phyloP scores from a whole-genome alignment of 2,113 vertebrate genomes.

The Tursiops truncatus region DNA sequence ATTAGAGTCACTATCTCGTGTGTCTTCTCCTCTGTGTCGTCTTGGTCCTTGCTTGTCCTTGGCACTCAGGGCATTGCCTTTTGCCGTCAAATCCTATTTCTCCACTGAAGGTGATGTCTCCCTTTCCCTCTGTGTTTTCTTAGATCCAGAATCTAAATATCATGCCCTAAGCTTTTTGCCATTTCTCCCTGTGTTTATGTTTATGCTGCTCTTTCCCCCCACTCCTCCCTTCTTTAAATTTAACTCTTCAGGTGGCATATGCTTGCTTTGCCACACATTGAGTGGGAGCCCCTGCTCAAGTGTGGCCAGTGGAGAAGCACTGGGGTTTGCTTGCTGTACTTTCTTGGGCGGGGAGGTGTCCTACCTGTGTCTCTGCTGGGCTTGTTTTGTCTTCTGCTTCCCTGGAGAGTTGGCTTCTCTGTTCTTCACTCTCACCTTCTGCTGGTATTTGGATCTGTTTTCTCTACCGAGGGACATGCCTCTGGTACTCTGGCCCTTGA shows the following conservation, averaged over 20 bases:
- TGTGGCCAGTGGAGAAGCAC: neutral
- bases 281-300: neutral
- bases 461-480: neutral
- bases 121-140: neutral
- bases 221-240: neutral
- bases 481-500: neutral
- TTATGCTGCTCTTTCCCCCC: neutral
- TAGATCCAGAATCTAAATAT: neutral
- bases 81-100: neutral
- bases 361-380: neutral
- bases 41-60: neutral
- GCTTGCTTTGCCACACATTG: neutral
- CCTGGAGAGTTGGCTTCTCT: neutral
- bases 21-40: neutral
- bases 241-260: neutral
- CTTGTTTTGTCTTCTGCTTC: neutral
- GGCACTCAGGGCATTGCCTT: neutral
- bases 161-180: neutral
- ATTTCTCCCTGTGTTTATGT: neutral
- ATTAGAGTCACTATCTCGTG: neutral
- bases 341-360: accelerated
- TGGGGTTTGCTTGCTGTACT: neutral
- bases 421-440: neutral
- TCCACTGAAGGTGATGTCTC: neutral
- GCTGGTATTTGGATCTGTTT: neutral